Conservation (phyloP, 2,888 invertebrate species). For the Drosophila nr. fundita region DNA sequence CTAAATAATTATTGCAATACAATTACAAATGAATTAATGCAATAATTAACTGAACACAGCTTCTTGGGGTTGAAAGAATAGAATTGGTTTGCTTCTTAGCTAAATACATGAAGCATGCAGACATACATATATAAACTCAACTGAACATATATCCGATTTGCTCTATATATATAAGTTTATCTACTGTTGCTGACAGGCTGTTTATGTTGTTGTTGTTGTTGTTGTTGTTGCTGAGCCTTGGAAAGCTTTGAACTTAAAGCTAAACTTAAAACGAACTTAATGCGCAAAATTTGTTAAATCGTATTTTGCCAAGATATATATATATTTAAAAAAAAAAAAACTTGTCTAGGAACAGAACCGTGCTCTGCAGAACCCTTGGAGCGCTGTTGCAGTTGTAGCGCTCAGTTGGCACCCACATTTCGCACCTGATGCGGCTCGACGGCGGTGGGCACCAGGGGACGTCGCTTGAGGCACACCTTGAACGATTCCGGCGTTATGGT, state of each 20-base stretch:
- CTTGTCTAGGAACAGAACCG: constrained; percentile 84
- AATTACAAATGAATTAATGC: constrained; percentile 25
- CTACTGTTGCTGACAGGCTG: constrained; percentile 11
- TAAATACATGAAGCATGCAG: constrained; percentile 4
- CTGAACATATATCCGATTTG: not conserved
- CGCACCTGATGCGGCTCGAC: constrained; percentile 84
- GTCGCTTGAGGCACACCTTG: constrained; percentile 89
- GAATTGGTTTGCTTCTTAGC: constrained; percentile 69
- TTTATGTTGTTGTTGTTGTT: constrained; percentile 7
- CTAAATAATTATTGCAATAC: constrained; percentile 36
- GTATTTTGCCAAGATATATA: constrained; percentile 4
- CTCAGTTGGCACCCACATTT: constrained; percentile 86
- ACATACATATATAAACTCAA: not conserved
- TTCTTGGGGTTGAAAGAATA: constrained; percentile 83
- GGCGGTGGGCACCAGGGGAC: constrained; percentile 85
- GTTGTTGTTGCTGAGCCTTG: constrained; percentile 21
- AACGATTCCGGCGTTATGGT: constrained; percentile 94
- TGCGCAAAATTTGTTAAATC: constrained; percentile 6
- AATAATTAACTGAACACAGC: constrained; percentile 84
- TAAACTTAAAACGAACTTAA: constrained; percentile 4
- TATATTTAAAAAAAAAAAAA: constrained; percentile 14
- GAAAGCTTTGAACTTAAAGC: constrained; percentile 10
- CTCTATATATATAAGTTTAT: constrained; percentile 9
- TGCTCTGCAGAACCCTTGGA: constrained; percentile 74
- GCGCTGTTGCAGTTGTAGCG: not conserved